Evolutionary conservation across 2,113 vertebrate genomes (phyloP).

Genomic region (Sardina pilchardus): DNA sequence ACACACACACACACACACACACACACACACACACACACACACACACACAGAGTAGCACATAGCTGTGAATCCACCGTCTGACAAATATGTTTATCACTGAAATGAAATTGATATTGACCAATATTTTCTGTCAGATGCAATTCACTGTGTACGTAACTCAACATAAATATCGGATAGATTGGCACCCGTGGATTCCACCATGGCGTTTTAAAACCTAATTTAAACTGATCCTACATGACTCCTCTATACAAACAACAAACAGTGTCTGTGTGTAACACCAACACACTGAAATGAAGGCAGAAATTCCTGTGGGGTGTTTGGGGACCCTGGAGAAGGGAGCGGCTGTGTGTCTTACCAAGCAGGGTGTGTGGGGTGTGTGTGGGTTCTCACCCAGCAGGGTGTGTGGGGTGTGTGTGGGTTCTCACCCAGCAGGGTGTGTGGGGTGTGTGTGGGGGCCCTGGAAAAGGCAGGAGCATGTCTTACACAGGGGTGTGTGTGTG

Average conservation of each 20-base stretch:
- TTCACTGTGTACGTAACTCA: neutral
- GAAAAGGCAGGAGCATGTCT: too few species aligned
- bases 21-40: too few species aligned
- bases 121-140: neutral
- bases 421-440: too few species aligned
- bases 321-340: neutral
- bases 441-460: too few species aligned
- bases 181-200: neutral
- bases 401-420: too few species aligned
- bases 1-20: neutral
- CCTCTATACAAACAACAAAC: neutral
- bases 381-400: too few species aligned
- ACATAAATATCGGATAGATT: neutral
- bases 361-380: too few species aligned
- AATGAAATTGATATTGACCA: neutral
- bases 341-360: constrained; percentile 63
- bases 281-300: neutral
- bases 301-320: neutral
- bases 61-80: neutral
- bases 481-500: too few species aligned
- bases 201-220: neutral
- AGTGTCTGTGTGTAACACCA: neutral
- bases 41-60: too few species aligned
- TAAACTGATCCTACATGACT: neutral
- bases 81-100: neutral